Evolutionary conservation across 1,140 invertebrate genomes (phyloP), one percentile per base, ranked within the genome.

Genomic region (Whitmania pigra): DNA sequence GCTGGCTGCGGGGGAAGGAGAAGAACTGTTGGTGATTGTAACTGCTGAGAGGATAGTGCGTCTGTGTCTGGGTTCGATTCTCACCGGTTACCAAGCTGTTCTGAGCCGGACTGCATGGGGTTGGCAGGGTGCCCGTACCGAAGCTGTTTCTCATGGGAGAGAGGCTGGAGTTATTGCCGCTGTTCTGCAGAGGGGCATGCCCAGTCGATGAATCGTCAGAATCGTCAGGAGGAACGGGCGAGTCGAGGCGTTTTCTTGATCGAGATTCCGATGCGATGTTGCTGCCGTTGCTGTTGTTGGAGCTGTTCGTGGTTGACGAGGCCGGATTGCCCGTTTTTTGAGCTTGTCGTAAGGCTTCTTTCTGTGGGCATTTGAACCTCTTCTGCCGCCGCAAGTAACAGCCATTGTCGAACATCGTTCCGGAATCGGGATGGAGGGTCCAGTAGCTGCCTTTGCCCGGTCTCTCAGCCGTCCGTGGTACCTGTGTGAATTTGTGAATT

Each of bases 401-500:
- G 18, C 69, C 69, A 25, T 70, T 70, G 69, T 70, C 53, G 69
- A 70, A 70, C 69, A 70, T 70, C 13, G 53, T 27, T 0, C 94
- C 94, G 69, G 91, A 93, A 72, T 96, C 91, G 0, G 93, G 92
- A 77, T 97, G 94, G 25, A 97, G 84, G 4, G 93, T 92, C 94
- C 94, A 97, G 80, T 96, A 97, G 0, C 89, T 90, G 0, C 93
- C 92, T 76, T 85, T 69, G 1, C 67, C 67, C 9, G 40, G 40
- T 25, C 67, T 22, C 22, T 68, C 70, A 0, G 53, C 36, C 0
- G 93, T 95, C 7, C 94, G n/a, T 68, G 29, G 67, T 18, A 68
- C 22, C 67, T 25, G 17, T n/a, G n/a, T n/a, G n/a, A n/a, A n/a
- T n/a, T n/a, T n/a, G n/a, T n/a, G n/a, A n/a, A n/a, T n/a, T n/a